These are phyloP conservation scores for Lepeophtheirus nordmannii DNA, from an alignment of 2,888 invertebrate species.

Conservation along the genomic window DNA sequence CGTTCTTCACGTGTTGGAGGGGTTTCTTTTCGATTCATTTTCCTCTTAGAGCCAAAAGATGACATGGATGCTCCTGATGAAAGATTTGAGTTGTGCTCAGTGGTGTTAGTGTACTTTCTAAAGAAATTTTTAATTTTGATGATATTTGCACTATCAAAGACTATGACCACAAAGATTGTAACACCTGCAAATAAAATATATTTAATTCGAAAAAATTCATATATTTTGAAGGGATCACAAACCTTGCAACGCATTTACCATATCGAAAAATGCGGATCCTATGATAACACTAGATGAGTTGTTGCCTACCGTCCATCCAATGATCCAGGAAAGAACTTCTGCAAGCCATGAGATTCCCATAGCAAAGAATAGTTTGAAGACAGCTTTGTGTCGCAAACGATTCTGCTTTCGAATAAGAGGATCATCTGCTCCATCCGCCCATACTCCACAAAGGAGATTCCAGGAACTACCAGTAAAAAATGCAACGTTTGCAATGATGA, in stretches of 20 bases:
- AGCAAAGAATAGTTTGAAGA: constrained; percentile 16
- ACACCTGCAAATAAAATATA: constrained; percentile 4
- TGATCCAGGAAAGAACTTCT: neutral
- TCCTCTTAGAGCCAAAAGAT: neutral
- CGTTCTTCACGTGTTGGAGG: neutral
- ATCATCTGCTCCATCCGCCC: constrained; percentile 9
- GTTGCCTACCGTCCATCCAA: neutral
- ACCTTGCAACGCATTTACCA: constrained; percentile 12
- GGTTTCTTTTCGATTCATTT: neutral
- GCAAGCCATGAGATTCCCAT: constrained; percentile 20
- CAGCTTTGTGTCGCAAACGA: neutral
- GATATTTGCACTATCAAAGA: constrained; percentile 15
- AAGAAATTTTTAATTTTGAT: neutral
- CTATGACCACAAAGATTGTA: constrained; percentile 10
- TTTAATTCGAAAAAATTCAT: neutral
- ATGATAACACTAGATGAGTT: neutral
- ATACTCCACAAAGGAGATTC: constrained; percentile 17
- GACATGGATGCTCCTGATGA: neutral
- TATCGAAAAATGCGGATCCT: constrained; percentile 10
- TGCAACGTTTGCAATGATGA: constrained; percentile 5
- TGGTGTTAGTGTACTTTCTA: neutral
- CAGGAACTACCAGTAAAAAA: constrained; percentile 5
- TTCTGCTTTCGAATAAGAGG: constrained; percentile 9
- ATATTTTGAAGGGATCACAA: neutral
- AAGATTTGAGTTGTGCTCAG: neutral